These are phyloP conservation scores for Halictus quadricinctus DNA, from an alignment of 2,888 invertebrate species.

Conservation along the genomic window DNA sequence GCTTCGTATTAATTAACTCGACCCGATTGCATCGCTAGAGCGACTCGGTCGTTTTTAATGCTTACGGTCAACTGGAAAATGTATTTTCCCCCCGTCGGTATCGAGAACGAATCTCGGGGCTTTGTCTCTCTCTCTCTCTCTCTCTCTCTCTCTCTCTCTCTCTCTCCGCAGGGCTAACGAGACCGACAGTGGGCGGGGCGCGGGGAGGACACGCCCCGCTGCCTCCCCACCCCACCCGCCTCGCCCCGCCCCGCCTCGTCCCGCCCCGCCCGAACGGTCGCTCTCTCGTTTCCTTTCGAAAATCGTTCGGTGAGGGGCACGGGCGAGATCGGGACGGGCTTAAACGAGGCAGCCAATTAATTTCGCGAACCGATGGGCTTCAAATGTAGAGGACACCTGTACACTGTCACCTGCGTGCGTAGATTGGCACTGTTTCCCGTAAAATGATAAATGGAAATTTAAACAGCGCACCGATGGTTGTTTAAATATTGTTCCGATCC, in stretches of 20 bases:
- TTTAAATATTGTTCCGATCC: neutral
- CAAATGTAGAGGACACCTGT: neutral
- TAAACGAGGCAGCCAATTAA: constrained; percentile 32
- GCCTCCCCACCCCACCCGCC: neutral
- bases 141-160: neutral
- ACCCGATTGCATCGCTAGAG: neutral
- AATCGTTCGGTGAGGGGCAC: neutral
- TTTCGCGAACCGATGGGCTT: constrained; percentile 16
- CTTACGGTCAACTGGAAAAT: neutral
- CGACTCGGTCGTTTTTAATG: constrained; percentile 19
- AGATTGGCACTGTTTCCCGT: neutral
- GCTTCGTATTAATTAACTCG: constrained; percentile 16
- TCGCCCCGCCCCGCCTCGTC: neutral
- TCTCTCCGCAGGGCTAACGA: constrained; percentile 10
- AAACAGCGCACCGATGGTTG: neutral
- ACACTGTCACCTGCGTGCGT: neutral
- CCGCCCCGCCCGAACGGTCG: neutral
- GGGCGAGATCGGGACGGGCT: neutral
- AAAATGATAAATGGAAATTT: neutral
- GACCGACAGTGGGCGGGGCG: neutral
- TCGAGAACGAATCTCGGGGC: constrained; percentile 11
- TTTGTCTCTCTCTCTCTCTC: constrained; percentile 18
- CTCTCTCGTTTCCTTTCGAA: neutral
- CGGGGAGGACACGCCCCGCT: neutral
- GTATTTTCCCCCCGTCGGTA: constrained; percentile 12